A percentile compares a stretch with the other conserved stretches of the same genome.
phyloP scores from a whole-genome alignment of 1,140 invertebrate genomes.

The Drosophila sp. region DNA sequence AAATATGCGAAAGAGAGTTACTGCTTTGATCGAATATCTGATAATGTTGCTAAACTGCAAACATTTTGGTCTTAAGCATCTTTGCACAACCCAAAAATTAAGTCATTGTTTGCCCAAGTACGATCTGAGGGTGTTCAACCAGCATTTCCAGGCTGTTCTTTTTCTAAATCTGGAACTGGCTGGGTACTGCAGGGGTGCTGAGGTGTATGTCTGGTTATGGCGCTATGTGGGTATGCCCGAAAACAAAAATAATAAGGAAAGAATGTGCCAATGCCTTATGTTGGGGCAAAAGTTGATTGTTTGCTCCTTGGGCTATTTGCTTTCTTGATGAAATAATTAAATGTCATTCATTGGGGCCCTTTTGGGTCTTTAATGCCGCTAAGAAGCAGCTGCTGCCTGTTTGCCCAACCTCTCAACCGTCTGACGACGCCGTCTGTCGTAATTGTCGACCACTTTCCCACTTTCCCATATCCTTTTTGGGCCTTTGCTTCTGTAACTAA shows the following conservation, averaged over 20 bases:
- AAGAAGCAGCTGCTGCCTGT: constrained; percentile 24
- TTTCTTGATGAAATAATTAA: constrained; percentile 84
- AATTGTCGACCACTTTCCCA: constrained; percentile 80
- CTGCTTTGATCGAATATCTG: constrained; percentile 2
- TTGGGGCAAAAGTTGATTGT: constrained; percentile 70
- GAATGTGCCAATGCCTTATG: constrained; percentile 59
- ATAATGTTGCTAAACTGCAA: constrained; percentile 22
- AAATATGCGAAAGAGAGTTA: not conserved
- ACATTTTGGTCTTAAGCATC: constrained; percentile 11
- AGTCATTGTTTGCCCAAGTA: constrained; percentile 30
- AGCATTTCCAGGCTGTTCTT: constrained; percentile 29
- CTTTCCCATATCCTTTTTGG: constrained; percentile 71
- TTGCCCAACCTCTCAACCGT: constrained; percentile 13
- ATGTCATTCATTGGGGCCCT: constrained; percentile 80
- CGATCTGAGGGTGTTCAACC: constrained; percentile 4
- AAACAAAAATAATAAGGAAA: constrained; percentile 20
- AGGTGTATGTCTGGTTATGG: constrained; percentile 20
- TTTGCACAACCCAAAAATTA: constrained; percentile 16
- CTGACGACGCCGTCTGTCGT: constrained; percentile 16
- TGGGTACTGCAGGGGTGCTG: not conserved
- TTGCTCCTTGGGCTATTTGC: constrained; percentile 79
- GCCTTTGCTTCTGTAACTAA: constrained; percentile 64
- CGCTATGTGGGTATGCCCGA: constrained; percentile 23
- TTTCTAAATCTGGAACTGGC: not conserved
- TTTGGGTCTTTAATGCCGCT: constrained; percentile 50